Evolutionary conservation across 1,140 invertebrate genomes (phyloP), one percentile per base, ranked within the genome.

Genomic region (Drosophila biarmipes): DNA sequence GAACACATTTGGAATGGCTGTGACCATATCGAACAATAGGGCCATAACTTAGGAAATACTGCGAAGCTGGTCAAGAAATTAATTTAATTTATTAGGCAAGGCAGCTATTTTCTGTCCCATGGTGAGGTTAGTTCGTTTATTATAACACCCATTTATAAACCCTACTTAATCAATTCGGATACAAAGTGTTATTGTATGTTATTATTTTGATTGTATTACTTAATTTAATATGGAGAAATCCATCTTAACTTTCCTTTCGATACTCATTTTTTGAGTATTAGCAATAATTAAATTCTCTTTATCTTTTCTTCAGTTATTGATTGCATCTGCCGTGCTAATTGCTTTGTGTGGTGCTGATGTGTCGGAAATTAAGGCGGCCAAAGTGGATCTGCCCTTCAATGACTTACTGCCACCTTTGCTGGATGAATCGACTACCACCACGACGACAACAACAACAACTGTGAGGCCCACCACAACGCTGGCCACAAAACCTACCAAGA

Each of bases 361-460:
- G 14, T 73, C 67, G 35, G 66, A 87, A 73, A 74, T 90, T 72
- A 75, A 72, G 24, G 57, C 46, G 27, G 15, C 54, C 37, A 57
- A 67, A 42, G 54, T 80, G 54, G 80, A 81, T 37, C 46, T 90
- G 56, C 89, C 89, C 4, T 91, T 91, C 48, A 91, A 91, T 82
- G 89, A 91, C 73, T 82, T 91, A 71, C 78, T 91, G 66, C 89
- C 89, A 12, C 89, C 89, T 7, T 73, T 90, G 8, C 19, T 51
- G n/a, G 84, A 89, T 31, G 79, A 77, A 10, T 24, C 53, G 6
- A 68, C 40, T 24, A 19, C 59, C 24, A 71, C 68, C 31, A 42
- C 69, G 4, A 31, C 72, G 31, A 66, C 48, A 21, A 53, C 58
- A 62, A 56, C n/a, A 21, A 53, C 58, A 62, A 56, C n/a, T 29